Evolutionary conservation across 2,888 invertebrate genomes (phyloP), one percentile per base, ranked within the genome.

Genomic region (Drosophila algonquin): DNA sequence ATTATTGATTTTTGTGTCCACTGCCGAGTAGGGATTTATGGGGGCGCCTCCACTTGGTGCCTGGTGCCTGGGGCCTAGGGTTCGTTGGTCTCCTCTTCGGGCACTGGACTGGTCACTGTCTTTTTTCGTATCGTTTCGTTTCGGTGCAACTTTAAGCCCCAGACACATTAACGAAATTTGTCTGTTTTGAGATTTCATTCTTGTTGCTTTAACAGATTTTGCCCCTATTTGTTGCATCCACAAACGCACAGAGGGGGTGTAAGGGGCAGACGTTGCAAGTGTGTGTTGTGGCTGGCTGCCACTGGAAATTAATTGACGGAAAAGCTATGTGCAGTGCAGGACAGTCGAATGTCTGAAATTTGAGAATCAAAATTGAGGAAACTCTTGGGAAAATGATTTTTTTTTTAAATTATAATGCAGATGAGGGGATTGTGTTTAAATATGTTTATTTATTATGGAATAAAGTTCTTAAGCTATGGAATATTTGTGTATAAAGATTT

Each of bases 1-100:
- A 86, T 89, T 86, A 86, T 86, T 89, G 85, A 86, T 86, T 86
- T 87, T 77, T 58, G 71, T 50, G 21, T 50, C 45, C 56, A 32
- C 40, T 46, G 40, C 64, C 24, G 50, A 44, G 48, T 7, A 21
- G 30, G n/a, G 18, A 12, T 40, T 40, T 40, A 40, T 40, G 44
- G 21, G n/a, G 30, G 40, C 59, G 53, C 32, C 73, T 56, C 48
- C 56, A 27, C 24, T 60, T 46, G 7, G 44, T n/a, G 54, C 27
- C 71, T 46, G 7, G 44, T n/a, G 54, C 27, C 71, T 50, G 48
- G 48, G 21, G 60, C 27, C 71, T 50, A 45, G 48, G 54, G 69
- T 50, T 55, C 45, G 54, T 53, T 52, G 32, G 72, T 40, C 30
- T 52, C 24, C 51, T 51, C 35, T 60, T 55, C 10, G 47, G 50